phyloP scores from a whole-genome alignment of 2,797 vertebrate genomes.

The Silurus lanzhouensis region DNA sequence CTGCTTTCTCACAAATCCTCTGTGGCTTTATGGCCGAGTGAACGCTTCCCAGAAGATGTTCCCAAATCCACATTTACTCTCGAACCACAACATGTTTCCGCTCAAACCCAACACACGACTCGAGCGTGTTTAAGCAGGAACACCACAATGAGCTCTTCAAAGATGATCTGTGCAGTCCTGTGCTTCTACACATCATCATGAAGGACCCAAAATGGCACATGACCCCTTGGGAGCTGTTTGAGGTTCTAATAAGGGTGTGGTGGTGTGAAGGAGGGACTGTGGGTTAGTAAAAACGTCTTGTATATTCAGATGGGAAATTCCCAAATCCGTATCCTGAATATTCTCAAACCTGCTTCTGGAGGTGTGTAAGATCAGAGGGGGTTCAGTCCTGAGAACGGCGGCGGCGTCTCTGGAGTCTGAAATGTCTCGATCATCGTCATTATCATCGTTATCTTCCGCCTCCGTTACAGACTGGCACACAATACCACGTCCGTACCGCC shows the following conservation, averaged over 20 bases:
- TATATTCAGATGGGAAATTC: background rate
- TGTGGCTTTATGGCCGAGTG: background rate
- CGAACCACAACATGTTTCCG: background rate
- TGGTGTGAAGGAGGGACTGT: background rate
- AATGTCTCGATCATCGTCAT: slow-evolving; percentile 14
- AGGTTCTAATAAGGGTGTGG: background rate
- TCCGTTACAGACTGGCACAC: slow-evolving; percentile 63
- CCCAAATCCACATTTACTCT: background rate
- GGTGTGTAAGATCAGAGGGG: background rate
- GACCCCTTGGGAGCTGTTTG: background rate
- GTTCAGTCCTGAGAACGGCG: background rate
- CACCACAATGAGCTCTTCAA: background rate
- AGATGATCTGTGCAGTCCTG: background rate
- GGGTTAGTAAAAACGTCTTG: background rate
- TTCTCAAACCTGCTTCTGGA: background rate
- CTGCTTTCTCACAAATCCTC: slow-evolving; percentile 14
- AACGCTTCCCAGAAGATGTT: slow-evolving; percentile 2
- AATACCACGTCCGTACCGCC: slow-evolving; percentile 11
- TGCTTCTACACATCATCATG: background rate
- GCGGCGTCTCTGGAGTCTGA: background rate
- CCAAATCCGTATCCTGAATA: background rate
- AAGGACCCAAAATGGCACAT: background rate
- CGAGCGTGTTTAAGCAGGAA: background rate
- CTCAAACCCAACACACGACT: background rate
- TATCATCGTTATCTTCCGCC: slow-evolving; percentile 52